Base-by-base conservation (phyloP, 1,140 invertebrate species). In the Drosophila lacteicornis region DNA sequence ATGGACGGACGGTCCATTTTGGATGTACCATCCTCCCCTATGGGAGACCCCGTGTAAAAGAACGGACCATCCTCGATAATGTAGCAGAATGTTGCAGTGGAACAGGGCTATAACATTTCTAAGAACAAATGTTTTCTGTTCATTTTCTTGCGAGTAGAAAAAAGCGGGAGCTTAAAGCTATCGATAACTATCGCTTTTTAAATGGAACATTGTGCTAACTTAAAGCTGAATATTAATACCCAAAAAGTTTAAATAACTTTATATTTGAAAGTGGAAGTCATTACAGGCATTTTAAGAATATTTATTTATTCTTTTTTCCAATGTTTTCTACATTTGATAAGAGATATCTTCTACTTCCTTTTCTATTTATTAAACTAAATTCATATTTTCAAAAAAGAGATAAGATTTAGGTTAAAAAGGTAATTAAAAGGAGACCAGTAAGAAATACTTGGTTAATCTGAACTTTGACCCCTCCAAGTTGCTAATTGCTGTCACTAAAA, bases 401-500 rank as follows among this genome's bases (percentile, higher is more conserved):
- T 33, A 2, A 13, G 5, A 51, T 8, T 53, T 1, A 8, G 19
- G 2, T 13, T 9, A 38, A 55, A 55, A 55, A 55, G 7, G 17
- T 38, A 19, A 17, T 22, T 0, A 11, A 22, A 19, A 6, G 2
- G 3, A 19, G 22, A 15, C 17, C 11, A 53, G 8, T 38, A 22
- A 33, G 0, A 43, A 65, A 17, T 22, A 42, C 22, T 38, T 13
- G 17, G 1, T 55, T 55, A 7, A 13, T 22, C 1, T 13, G 0
- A 40, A 19, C 19, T 36, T 13, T 0, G 13, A 27, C 27, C 8
- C 22, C 9, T 57, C 22, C 11, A 19, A 25, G 36, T 38, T 19
- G 8, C 27, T 25, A 25, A 40, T 25, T 40, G 4, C 7, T 62
- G 62, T 62, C 15, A 62, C 25, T 45, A 62, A 65, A n/a, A 22